These are phyloP conservation scores for Pluvialis apricaria DNA, from an alignment of 2,113 vertebrate genomes.

Conservation along the genomic window DNA sequence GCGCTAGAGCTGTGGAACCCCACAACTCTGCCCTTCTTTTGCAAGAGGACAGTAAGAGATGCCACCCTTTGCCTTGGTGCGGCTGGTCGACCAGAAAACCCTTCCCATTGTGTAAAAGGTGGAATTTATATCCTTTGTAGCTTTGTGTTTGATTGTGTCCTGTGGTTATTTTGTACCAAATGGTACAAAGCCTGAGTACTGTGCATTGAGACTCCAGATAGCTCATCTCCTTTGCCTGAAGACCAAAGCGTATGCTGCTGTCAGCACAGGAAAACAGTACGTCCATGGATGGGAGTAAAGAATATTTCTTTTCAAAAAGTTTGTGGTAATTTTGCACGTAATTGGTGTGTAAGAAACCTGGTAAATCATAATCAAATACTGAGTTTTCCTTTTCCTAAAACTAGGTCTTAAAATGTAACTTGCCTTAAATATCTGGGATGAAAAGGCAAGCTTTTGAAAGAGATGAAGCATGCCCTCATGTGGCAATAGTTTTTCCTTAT, in stretches of 20 bases:
- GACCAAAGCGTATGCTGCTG: not conserved
- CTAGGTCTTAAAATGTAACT: not conserved
- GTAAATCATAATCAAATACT: not conserved
- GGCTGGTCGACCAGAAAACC: rapidly evolving
- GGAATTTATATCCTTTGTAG: not conserved
- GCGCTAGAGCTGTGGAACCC: not conserved
- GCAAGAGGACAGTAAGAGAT: not conserved
- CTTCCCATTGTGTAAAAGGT: not conserved
- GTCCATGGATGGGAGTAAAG: not conserved
- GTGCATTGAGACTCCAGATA: not conserved
- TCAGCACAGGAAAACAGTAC: not conserved
- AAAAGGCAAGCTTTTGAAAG: constrained; percentile 18
- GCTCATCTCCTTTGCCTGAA: not conserved
- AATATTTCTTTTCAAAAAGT: not conserved
- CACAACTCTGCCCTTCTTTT: not conserved
- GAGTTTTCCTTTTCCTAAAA: not conserved
- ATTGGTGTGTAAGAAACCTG: not conserved
- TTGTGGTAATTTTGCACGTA: constrained; percentile 18
- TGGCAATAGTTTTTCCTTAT: constrained; percentile 44
- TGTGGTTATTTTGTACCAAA: not conserved
- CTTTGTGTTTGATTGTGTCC: not conserved
- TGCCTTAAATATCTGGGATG: not conserved
- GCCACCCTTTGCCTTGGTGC: not conserved
- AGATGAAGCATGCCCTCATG: constrained; percentile 64
- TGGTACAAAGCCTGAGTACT: not conserved